phyloP scores from a whole-genome alignment of 2,113 vertebrate genomes.

The Tragulus kanchil region DNA sequence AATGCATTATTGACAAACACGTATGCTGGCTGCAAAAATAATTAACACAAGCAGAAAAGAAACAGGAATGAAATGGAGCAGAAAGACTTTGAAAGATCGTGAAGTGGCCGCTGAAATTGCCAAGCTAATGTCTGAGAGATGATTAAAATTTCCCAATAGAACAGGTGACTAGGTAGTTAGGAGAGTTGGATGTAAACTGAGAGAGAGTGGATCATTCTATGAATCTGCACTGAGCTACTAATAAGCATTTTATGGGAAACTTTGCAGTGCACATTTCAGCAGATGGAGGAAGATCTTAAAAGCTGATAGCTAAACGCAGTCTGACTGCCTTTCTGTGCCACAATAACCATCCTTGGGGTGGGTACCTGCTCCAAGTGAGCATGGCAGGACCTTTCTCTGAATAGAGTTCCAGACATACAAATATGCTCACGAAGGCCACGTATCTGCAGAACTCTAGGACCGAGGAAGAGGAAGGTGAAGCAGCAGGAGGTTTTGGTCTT shows the following conservation, averaged over 20 bases:
- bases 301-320: slow-evolving; percentile 63
- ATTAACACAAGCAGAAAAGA: slow-evolving; percentile 79
- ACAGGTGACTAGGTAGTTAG: slow-evolving; percentile 82
- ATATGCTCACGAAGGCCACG: slow-evolving; percentile 17
- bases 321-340: slow-evolving; percentile 73
- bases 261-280: slow-evolving; percentile 75
- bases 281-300: slow-evolving; percentile 73
- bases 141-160: slow-evolving; percentile 79
- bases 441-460: neutral
- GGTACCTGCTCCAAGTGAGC: slow-evolving; percentile 10
- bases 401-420: slow-evolving; percentile 60
- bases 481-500: neutral
- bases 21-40: slow-evolving; percentile 81
- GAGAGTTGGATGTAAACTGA: slow-evolving; percentile 72
- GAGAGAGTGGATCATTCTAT: slow-evolving; percentile 69
- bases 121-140: slow-evolving; percentile 75
- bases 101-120: slow-evolving; percentile 74
- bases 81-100: slow-evolving; percentile 78
- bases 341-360: slow-evolving; percentile 61
- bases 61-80: slow-evolving; percentile 79
- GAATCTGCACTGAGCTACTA: slow-evolving; percentile 73
- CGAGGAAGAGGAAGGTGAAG: neutral
- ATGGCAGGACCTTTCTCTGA: neutral
- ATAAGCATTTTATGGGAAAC: slow-evolving; percentile 83
- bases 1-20: slow-evolving; percentile 81